Percentiles rank a stretch among this genome's conserved stretches.
Evolutionary conservation across 1,140 invertebrate genomes (phyloP).

Genomic region (Panulirus ornatus): DNA sequence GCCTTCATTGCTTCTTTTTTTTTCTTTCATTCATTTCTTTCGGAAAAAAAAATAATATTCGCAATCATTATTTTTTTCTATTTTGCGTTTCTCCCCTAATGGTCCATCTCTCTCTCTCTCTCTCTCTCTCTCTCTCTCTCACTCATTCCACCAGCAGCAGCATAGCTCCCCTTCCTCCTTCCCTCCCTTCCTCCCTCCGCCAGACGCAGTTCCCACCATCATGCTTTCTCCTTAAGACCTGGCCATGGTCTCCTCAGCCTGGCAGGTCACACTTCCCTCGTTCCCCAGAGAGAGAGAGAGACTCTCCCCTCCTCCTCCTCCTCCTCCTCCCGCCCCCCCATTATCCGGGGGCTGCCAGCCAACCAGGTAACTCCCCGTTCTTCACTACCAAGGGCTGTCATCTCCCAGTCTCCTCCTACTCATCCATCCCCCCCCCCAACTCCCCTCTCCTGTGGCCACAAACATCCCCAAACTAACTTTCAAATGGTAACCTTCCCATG

Average conservation of each 20-base stretch:
- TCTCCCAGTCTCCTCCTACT: not conserved
- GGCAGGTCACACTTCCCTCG: slow-evolving; percentile 16
- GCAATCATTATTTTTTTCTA: not conserved
- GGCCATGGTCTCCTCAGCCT: not conserved
- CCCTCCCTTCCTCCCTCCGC: not conserved
- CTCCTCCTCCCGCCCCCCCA: too few species aligned
- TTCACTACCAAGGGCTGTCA: not conserved
- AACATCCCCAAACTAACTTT: too few species aligned
- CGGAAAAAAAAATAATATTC: too few species aligned
- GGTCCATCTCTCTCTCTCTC: not conserved
- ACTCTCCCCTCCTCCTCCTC: not conserved
- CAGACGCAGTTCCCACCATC: slow-evolving; percentile 4
- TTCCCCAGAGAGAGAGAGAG: not conserved
- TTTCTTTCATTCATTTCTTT: not conserved
- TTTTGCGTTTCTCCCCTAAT: not conserved
- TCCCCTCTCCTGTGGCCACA: too few species aligned
- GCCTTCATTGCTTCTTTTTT: not conserved
- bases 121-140: too few species aligned
- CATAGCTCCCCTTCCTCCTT: not conserved
- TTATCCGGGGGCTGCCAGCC: not conserved
- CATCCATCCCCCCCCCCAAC: not conserved
- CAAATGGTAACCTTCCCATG: too few species aligned
- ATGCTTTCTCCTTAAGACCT: not conserved
- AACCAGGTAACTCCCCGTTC: not conserved
- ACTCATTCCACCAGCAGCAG: too few species aligned